A percentile compares a stretch with the other conserved stretches of the same genome.
Conservation (phyloP, 1,140 invertebrate species). For the Procambarus virginalis region DNA sequence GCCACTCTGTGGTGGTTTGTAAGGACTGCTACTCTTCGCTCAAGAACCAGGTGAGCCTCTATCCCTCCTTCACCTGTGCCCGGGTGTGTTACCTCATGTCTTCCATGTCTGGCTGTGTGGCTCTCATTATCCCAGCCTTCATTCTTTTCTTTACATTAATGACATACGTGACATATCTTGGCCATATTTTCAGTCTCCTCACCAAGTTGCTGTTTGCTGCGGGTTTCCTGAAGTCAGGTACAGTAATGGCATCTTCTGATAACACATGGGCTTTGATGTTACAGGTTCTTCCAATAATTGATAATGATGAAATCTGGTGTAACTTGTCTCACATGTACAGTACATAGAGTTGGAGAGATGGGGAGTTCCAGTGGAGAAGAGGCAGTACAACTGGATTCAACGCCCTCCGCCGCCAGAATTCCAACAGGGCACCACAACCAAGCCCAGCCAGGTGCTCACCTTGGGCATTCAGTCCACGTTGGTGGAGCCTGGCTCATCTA, state of each 20-base stretch:
- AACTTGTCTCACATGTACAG: conserved; percentile 75
- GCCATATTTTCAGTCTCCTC: conserved; percentile 61
- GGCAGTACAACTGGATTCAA: conserved; percentile 90
- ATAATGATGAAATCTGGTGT: conserved; percentile 47
- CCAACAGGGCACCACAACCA: conserved; percentile 81
- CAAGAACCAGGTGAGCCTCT: conserved; percentile 77
- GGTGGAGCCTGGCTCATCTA: conserved; percentile 47
- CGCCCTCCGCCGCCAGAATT: conserved; percentile 88
- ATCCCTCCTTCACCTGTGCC: neutral
- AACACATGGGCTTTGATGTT: conserved; percentile 52
- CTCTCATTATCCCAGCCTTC: conserved; percentile 5
- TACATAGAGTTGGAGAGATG: conserved; percentile 90
- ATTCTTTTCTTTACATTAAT: conserved; percentile 39
- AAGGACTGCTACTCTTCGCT: conserved; percentile 92
- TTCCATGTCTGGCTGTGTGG: neutral
- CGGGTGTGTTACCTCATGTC: conserved; percentile 20
- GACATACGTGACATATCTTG: conserved; percentile 58
- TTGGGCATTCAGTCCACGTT: conserved; percentile 41
- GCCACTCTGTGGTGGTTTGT: conserved; percentile 92
- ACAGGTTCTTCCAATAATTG: conserved; percentile 22
- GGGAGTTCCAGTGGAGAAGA: conserved; percentile 89
- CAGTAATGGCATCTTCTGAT: conserved; percentile 52
- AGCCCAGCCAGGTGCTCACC: conserved; percentile 49
- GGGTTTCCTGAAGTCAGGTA: conserved; percentile 42
- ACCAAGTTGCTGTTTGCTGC: conserved; percentile 45